Evolutionary conservation across 2,113 vertebrate species (phyloP).

Genomic region (Phaethornis superciliosus): DNA sequence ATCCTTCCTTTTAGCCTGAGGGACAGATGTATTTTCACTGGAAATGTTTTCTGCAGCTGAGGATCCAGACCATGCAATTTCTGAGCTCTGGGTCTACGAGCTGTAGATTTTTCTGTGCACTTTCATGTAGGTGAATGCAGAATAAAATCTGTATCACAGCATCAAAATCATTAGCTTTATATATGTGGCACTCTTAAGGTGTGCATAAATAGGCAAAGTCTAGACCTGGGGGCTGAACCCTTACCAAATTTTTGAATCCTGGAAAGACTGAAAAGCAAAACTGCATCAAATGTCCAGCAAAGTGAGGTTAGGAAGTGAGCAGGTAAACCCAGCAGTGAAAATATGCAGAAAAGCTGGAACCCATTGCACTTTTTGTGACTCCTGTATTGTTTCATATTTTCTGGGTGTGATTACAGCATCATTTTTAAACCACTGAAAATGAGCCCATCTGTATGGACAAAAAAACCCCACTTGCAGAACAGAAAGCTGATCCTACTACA

Average conservation of each 20-base stretch:
- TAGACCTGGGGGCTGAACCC: not conserved
- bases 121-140: not conserved
- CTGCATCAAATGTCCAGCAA: not conserved
- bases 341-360: not conserved
- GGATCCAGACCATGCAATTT: fast-evolving
- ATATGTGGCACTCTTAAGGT: not conserved
- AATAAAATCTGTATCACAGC: not conserved
- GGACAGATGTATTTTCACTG: not conserved
- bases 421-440: not conserved
- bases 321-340: not conserved
- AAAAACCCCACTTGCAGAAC: not conserved
- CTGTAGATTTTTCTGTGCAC: not conserved
- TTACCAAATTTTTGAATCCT: not conserved
- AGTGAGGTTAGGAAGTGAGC: not conserved
- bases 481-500: not conserved
- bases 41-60: not conserved
- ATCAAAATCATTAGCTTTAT: not conserved
- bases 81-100: not conserved
- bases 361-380: not conserved
- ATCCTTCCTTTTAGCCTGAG: not conserved
- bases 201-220: not conserved
- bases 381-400: not conserved
- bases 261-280: not conserved
- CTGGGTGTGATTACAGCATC: not conserved
- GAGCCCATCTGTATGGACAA: not conserved